Conservation (phyloP, 2,113 vertebrate genomes). For the Brachirus orientalis region DNA sequence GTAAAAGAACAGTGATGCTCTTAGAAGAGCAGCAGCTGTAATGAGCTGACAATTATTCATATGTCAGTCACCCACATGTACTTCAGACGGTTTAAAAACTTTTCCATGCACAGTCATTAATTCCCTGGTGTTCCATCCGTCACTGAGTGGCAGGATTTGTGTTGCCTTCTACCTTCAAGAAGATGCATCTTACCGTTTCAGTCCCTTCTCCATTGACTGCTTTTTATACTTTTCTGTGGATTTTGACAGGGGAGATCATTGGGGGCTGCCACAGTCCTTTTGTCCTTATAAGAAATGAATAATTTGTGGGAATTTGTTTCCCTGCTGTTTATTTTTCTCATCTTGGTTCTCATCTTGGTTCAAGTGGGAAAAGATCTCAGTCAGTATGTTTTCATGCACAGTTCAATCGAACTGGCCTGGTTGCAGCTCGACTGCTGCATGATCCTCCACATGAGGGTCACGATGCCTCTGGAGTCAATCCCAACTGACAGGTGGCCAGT, state of each 20-base stretch:
- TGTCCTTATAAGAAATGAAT: too few relatives aligned
- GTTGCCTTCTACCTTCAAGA: conserved; percentile 24
- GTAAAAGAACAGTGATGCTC: conserved; percentile 45
- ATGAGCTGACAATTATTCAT: conserved; percentile 59
- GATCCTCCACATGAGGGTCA: too few relatives aligned
- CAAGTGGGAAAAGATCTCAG: too few relatives aligned
- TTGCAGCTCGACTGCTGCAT: too few relatives aligned
- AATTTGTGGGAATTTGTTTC: too few relatives aligned
- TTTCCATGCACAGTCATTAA: conserved; percentile 38
- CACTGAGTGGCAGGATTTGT: conserved; percentile 12
- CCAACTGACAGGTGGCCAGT: too few relatives aligned
- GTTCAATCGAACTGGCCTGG: too few relatives aligned
- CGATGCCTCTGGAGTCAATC: too few relatives aligned
- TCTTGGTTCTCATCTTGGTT: too few relatives aligned
- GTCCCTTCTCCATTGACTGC: conserved; percentile 21
- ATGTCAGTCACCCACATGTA: conserved; percentile 55
- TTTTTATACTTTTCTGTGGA: conserved; percentile 24
- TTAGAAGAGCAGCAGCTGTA: conserved; percentile 58
- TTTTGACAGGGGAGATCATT: conserved; percentile 52
- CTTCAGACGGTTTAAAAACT: conserved; percentile 60
- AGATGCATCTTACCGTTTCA: conserved; percentile 32
- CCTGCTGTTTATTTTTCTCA: too few relatives aligned
- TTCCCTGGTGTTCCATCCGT: conserved; percentile 43
- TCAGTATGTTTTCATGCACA: too few relatives aligned
- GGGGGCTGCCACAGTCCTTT: too few relatives aligned